phyloP scores from a whole-genome alignment of 1,140 invertebrate genomes.

The Neotoxoptera formosana region DNA sequence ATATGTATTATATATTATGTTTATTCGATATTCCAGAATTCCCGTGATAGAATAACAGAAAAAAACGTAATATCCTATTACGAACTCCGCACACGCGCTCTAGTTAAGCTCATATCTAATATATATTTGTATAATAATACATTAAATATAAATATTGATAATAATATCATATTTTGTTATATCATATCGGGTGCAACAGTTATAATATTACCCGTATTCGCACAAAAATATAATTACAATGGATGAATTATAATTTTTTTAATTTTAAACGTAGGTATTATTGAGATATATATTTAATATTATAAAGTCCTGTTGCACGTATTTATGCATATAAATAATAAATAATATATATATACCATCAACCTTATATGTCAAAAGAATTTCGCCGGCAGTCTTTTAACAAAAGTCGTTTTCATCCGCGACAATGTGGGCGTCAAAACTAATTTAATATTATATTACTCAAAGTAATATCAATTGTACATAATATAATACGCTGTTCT shows the following conservation, averaged over 20 bases:
- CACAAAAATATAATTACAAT: neutral
- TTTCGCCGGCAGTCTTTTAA: neutral
- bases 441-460: neutral
- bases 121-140: no score
- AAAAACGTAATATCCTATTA: neutral
- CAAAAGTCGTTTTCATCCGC: neutral
- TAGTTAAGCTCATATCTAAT: neutral
- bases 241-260: neutral
- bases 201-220: no score
- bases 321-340: neutral
- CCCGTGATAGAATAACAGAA: neutral
- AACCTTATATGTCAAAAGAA: neutral
- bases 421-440: neutral
- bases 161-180: neutral
- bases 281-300: neutral
- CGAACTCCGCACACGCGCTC: rapidly evolving
- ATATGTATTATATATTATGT: no score
- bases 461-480: neutral
- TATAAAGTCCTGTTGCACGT: neutral
- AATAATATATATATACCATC: neutral
- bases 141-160: neutral
- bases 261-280: neutral
- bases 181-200: neutral
- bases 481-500: neutral
- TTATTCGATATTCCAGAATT: no score